Base-by-base conservation (phyloP, 1,140 invertebrate species). In the Cotesia vestalis region DNA sequence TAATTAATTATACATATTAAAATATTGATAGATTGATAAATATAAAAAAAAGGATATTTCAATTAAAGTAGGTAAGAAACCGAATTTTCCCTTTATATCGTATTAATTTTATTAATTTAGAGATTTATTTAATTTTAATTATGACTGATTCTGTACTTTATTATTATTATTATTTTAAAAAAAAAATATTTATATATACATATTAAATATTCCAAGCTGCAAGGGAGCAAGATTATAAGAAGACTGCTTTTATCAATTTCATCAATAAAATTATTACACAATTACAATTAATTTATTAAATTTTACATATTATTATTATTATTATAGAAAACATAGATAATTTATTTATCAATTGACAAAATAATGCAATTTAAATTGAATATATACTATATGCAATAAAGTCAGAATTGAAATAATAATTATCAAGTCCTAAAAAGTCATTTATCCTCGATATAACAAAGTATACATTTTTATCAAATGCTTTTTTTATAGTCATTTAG, bases 231-330 rank as follows among this genome's bases (percentile, higher is more conserved):
- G 36, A 66, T 84, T 82, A 80, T 84, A 83, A 83, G 79, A 84
- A 86, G 84, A 86, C 84, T 86, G 84, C 83, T 84, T 82, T 83
- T 68, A 84, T 86, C 84, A 86, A 86, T 86, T 85, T 86, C 81
- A 80, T 55, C n/a, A 17, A 46, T 46, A 46, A 55, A 17, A n/a
- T 55, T 11, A 74, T 78, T 77, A 77, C 69, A 79, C 77, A 77
- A 81, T 78, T 78, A n/a, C n/a, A 75, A 78, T 78, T 78, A 63
- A 81, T 72, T 80, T 77, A 79, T 81, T 71, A 1, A 55, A 51
- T 51, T 55, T 14, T 55, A 14, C 11, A n/a, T 55, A 14, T 55
- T n/a, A 14, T 12, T 55, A 55, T 55, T 55, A 14, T 55, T n/a
- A 14, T 12, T 55, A 55, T 55, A 12, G 4, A n/a, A 11, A 55